Percentiles rank a stretch among this genome's conserved stretches.
Evolutionary conservation across 2,888 invertebrate species (phyloP).

Genomic region (Leucophora obtusa): DNA sequence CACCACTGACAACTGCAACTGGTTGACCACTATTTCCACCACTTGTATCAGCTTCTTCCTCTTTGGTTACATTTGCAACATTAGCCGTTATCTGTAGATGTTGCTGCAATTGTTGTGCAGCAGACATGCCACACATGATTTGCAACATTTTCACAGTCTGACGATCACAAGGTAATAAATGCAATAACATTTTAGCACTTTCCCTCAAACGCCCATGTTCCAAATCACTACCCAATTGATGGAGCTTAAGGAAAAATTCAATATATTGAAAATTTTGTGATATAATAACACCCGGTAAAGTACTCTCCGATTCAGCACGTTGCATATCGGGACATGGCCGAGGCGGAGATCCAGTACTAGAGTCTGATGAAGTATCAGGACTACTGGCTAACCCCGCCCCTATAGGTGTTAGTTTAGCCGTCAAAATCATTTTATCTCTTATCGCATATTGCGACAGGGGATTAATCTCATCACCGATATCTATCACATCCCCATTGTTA

Average conservation of each 20-base stretch:
- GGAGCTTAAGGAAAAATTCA: slow-evolving; percentile 90
- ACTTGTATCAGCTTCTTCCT: slow-evolving; percentile 50
- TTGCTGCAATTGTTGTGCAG: slow-evolving; percentile 36
- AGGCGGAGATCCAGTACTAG: slow-evolving; percentile 95
- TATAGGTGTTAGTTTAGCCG: slow-evolving; percentile 87
- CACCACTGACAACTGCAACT: slow-evolving; percentile 62
- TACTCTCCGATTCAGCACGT: slow-evolving; percentile 90
- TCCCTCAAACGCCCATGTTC: slow-evolving; percentile 90
- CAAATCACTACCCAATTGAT: slow-evolving; percentile 91
- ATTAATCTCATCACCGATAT: slow-evolving; percentile 66
- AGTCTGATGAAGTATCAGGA: slow-evolving; percentile 96
- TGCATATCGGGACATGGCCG: slow-evolving; percentile 87
- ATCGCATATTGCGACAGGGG: slow-evolving; percentile 66
- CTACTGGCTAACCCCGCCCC: slow-evolving; percentile 87
- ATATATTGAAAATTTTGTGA: slow-evolving; percentile 88
- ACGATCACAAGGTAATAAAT: slow-evolving; percentile 78
- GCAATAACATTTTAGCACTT: slow-evolving; percentile 79
- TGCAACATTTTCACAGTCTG: slow-evolving; percentile 78
- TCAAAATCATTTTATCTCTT: slow-evolving; percentile 90
- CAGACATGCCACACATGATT: slow-evolving; percentile 75
- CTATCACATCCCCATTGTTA: slow-evolving; percentile 88
- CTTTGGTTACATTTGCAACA: slow-evolving; percentile 54
- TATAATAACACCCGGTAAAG: slow-evolving; percentile 95
- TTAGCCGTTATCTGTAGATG: slow-evolving; percentile 46
- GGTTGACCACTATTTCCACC: neutral